Conservation (phyloP, 2,888 invertebrate species). For the Cerastis rubricosa region DNA sequence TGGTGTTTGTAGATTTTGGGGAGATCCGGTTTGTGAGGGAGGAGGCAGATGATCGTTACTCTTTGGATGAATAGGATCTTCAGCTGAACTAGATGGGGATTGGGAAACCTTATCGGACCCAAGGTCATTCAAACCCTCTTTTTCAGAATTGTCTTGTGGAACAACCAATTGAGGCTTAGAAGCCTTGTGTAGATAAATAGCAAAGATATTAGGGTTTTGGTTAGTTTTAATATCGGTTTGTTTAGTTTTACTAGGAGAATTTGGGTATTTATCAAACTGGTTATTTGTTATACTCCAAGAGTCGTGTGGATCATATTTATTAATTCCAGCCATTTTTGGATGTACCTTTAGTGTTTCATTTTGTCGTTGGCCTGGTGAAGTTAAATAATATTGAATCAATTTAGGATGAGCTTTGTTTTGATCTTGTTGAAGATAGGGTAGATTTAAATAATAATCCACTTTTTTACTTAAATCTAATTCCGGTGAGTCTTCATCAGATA, state of each 20-base stretch:
- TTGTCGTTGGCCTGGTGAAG: not conserved
- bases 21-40: not conserved
- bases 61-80: not conserved
- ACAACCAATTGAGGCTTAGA: not conserved
- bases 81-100: not conserved
- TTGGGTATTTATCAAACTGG: not conserved
- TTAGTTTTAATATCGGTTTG: not conserved
- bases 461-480: conserved; percentile 7
- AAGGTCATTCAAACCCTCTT: not conserved
- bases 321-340: not conserved
- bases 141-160: not conserved
- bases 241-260: conserved; percentile 3
- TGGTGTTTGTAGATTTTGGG: not conserved
- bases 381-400: not conserved
- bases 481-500: conserved; percentile 1
- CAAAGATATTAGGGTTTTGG: not conserved
- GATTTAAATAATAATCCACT: conserved; percentile 29
- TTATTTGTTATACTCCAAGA: not conserved
- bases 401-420: not conserved
- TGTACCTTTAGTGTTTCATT: not conserved
- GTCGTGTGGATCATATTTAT: not conserved
- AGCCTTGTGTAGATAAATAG: not conserved
- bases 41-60: not conserved
- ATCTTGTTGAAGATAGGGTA: not conserved
- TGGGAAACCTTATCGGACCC: not conserved